Evolutionary conservation across 2,888 invertebrate species (phyloP).

Genomic region (Azorinus chamasolen): DNA sequence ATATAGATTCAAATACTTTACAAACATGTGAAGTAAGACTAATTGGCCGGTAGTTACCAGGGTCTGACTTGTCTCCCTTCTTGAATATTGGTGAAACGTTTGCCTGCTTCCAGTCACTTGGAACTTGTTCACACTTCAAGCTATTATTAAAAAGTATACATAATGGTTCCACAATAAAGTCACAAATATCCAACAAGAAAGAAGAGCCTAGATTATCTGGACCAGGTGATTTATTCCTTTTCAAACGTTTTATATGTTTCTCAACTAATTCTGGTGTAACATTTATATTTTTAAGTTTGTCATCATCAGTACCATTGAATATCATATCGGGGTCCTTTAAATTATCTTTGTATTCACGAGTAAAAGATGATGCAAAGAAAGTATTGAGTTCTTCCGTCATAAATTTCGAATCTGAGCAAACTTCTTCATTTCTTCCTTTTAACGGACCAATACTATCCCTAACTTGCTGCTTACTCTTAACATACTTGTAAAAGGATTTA

Average conservation of each 20-base stretch:
- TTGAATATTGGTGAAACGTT: conserved; percentile 16
- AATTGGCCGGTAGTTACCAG: conserved; percentile 7
- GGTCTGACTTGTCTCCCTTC: conserved; percentile 16
- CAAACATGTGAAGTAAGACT: conserved; percentile 1
- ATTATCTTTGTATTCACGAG: no score
- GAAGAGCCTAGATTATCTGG: not conserved
- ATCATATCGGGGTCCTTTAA: no score
- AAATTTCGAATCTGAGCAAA: not conserved
- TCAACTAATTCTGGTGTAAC: no score
- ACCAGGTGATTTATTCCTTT: conserved; percentile 5
- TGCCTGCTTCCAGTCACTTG: conserved; percentile 17
- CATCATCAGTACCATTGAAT: no score
- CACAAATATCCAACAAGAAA: conserved; percentile 11
- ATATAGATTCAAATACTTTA: no score
- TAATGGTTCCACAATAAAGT: conserved; percentile 6
- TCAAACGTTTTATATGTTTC: no score
- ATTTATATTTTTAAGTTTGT: no score
- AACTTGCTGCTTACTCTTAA: conserved; percentile 13
- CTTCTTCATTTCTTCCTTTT: not conserved
- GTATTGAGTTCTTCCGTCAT: no score
- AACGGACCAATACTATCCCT: not conserved
- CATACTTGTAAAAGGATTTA: conserved; percentile 29
- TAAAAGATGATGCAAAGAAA: no score
- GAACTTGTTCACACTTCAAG: conserved; percentile 5
- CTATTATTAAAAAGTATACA: conserved; percentile 1